These are phyloP conservation scores for Echiichthys vipera DNA, from an alignment of 2,797 vertebrate genomes.

Conservation along the genomic window DNA sequence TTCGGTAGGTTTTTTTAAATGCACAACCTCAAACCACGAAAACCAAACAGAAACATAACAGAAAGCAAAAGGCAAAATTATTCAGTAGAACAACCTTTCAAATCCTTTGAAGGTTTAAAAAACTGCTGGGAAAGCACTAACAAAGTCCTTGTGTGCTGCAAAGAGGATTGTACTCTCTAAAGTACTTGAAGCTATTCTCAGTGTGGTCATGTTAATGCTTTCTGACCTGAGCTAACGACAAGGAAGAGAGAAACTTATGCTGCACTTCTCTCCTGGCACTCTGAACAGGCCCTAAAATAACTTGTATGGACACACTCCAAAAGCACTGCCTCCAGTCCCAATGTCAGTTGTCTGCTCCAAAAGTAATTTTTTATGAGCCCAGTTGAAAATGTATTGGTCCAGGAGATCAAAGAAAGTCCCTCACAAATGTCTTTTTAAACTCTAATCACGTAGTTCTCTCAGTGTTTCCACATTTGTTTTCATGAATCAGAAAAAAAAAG, in stretches of 20 bases:
- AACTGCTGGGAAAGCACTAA: constrained; percentile 66
- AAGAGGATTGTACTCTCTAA: constrained; percentile 77
- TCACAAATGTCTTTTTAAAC: constrained; percentile 56
- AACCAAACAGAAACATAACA: constrained; percentile 7
- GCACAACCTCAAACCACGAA: constrained; percentile 21
- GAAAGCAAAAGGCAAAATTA: constrained; percentile 5
- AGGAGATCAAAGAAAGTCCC: constrained; percentile 61
- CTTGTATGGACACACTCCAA: constrained; percentile 63
- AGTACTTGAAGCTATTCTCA: constrained; percentile 78
- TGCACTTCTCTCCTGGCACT: constrained; percentile 54
- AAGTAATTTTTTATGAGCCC: constrained; percentile 50
- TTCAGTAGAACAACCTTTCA: constrained; percentile 7
- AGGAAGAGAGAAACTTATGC: constrained; percentile 67
- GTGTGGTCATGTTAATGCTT: constrained; percentile 72
- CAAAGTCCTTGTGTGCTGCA: constrained; percentile 65
- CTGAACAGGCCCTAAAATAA: constrained; percentile 71
- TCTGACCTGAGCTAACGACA: constrained; percentile 67
- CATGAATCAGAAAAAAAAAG: constrained; percentile 43
- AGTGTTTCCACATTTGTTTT: constrained; percentile 53
- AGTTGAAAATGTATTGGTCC: constrained; percentile 46
- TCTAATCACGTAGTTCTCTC: constrained; percentile 32
- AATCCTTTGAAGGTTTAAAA: constrained; percentile 52
- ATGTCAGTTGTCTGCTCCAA: constrained; percentile 59
- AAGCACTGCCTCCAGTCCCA: constrained; percentile 45
- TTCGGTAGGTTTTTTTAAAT: constrained; percentile 33